Evolutionary conservation across 2,113 vertebrate genomes (phyloP).

Genomic region (Bufo bufo): DNA sequence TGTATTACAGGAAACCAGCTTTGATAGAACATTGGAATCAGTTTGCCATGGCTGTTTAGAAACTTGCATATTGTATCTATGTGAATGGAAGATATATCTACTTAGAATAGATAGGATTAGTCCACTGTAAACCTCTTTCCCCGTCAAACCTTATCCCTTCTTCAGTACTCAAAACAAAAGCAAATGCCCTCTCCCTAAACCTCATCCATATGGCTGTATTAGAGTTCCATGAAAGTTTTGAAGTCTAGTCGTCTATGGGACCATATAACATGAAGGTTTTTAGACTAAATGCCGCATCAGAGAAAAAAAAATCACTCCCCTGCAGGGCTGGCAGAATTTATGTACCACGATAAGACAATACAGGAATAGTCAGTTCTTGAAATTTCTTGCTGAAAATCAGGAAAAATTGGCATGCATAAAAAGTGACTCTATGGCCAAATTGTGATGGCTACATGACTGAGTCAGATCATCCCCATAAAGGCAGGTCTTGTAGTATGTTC

Average conservation of each 20-base stretch:
- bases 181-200: not conserved
- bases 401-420: too few relatives aligned
- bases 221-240: not conserved
- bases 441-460: too few relatives aligned
- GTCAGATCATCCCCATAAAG: too few relatives aligned
- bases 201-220: not conserved
- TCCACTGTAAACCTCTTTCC: not conserved
- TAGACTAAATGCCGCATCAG: too few relatives aligned
- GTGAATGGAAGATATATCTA: not conserved
- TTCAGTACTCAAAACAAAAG: not conserved
- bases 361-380: too few relatives aligned
- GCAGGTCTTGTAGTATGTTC: too few relatives aligned
- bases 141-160: not conserved
- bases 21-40: not conserved
- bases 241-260: not conserved
- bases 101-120: not conserved
- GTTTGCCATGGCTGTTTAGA: not conserved
- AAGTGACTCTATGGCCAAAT: too few relatives aligned
- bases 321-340: too few relatives aligned
- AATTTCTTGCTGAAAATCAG: too few relatives aligned
- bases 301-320: too few relatives aligned
- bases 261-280: too few relatives aligned
- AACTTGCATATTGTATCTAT: not conserved
- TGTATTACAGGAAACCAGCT: not conserved
- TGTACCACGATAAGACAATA: too few relatives aligned